Evolutionary conservation across 2,888 invertebrate genomes (phyloP), one percentile per base, ranked within the genome.

Genomic region (Diachrysia chrysitis): DNA sequence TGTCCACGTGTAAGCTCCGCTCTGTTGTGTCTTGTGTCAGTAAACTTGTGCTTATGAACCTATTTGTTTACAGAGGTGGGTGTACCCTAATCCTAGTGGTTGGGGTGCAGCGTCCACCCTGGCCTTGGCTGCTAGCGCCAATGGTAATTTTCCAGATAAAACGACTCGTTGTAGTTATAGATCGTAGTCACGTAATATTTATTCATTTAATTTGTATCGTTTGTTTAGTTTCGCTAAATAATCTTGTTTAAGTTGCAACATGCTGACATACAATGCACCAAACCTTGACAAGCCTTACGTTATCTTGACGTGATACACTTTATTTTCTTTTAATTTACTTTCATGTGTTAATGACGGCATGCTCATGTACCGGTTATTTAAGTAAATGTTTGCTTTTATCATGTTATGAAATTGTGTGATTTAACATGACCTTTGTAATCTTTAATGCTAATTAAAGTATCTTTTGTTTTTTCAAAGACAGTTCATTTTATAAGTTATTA

Each of bases 41-140:
- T 70, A 32, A 64, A 64, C 66, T 72, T 76, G 73, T 81, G 76
- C 79, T 83, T 74, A 83, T 79, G 64, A 72, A 78, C 66, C 73
- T 83, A 69, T 85, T 90, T 90, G 79, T 88, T 90, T 89, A 86
- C 89, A 89, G 87, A 83, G 87, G 84, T 87, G 85, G 86, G 79
- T 86, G 86, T 84, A 86, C 86, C 86, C 87, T 89, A 85, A 87
- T 87, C 86, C 83, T 89, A 81, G 76, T 87, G 86, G 84, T 85
- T 88, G 85, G 88, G 89, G 87, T 87, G 88, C 86, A 87, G 82
- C 82, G 72, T 79, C 85, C 86, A 84, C 86, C 83, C 83, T 83
- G 85, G 75, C 85, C 81, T 89, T 89, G 88, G 83, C 87, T 78
- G 85, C 87, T 81, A 79, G 78, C 86, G 85, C 85, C 86, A 87